phyloP scores from a whole-genome alignment of 2,888 invertebrate genomes.

The Selenia dentaria region DNA sequence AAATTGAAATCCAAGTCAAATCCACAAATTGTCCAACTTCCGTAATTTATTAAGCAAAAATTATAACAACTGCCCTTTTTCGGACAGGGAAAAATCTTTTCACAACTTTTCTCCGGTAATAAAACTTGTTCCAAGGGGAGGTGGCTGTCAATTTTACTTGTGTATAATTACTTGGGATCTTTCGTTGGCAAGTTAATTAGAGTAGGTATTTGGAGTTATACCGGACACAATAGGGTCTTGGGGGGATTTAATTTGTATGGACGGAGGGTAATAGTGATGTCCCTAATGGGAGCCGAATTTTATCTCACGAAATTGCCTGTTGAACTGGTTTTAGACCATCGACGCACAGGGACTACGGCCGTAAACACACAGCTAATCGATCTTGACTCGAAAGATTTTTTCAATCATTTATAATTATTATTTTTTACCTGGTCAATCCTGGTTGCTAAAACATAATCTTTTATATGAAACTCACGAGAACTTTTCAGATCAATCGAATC shows the following conservation, averaged over 20 bases:
- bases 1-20: slow-evolving; percentile 16
- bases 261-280: slow-evolving; percentile 2
- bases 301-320: no score
- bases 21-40: slow-evolving; percentile 25
- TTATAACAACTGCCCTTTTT: slow-evolving; percentile 32
- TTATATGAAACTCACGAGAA: no score
- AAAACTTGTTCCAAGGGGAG: slow-evolving; percentile 27
- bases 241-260: slow-evolving; percentile 15
- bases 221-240: slow-evolving; percentile 6
- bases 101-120: slow-evolving; percentile 25
- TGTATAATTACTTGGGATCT: slow-evolving; percentile 28
- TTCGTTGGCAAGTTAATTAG: slow-evolving; percentile 20
- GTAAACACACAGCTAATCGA: no score
- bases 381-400: no score
- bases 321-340: no score
- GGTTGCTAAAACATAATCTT: no score
- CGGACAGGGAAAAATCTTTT: slow-evolving; percentile 27
- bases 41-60: slow-evolving; percentile 38
- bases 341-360: no score
- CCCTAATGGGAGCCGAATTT: no score
- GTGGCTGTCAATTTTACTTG: slow-evolving; percentile 34
- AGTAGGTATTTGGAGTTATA: slow-evolving; percentile 13
- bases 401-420: no score
- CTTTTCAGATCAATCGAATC: no score
- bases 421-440: no score